These are phyloP conservation scores for Xestia ashworthii DNA, from an alignment of 2,888 invertebrate species.

Conservation along the genomic window DNA sequence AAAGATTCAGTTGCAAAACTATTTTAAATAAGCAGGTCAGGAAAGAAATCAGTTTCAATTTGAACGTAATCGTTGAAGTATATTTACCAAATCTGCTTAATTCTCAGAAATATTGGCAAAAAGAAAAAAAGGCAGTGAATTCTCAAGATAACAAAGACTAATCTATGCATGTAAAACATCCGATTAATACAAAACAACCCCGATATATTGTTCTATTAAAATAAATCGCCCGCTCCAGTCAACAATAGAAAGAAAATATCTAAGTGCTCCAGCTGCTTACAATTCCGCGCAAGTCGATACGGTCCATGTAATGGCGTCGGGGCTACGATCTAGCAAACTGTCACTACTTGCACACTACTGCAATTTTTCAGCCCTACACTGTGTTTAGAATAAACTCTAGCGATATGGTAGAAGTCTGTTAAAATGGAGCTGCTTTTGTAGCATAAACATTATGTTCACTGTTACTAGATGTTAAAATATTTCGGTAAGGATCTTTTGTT, in stretches of 20 bases:
- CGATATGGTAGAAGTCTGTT: constrained; percentile 15
- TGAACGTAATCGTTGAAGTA: not conserved
- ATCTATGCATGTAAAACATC: not conserved
- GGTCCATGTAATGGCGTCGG: constrained; percentile 54
- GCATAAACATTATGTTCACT: not conserved
- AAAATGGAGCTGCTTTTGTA: constrained; percentile 7
- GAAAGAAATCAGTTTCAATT: not conserved
- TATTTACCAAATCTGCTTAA: not conserved
- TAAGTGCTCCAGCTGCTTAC: constrained; percentile 59
- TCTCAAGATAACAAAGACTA: not conserved
- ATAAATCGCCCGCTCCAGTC: constrained; percentile 31
- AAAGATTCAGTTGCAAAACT: not conserved
- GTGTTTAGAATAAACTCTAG: constrained; percentile 47
- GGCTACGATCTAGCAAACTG: constrained; percentile 62
- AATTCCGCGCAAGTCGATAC: constrained; percentile 58
- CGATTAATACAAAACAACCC: not conserved
- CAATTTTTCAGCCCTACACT: constrained; percentile 43
- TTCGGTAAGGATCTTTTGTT: not conserved
- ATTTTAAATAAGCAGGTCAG: not conserved
- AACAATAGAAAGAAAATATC: constrained; percentile 35
- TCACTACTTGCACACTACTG: constrained; percentile 55
- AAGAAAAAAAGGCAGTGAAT: not conserved
- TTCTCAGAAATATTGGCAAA: not conserved
- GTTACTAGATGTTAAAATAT: not conserved
- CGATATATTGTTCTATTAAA: constrained; percentile 14